Conservation (phyloP, 2,888 invertebrate species). For the Cybosia mesomella region DNA sequence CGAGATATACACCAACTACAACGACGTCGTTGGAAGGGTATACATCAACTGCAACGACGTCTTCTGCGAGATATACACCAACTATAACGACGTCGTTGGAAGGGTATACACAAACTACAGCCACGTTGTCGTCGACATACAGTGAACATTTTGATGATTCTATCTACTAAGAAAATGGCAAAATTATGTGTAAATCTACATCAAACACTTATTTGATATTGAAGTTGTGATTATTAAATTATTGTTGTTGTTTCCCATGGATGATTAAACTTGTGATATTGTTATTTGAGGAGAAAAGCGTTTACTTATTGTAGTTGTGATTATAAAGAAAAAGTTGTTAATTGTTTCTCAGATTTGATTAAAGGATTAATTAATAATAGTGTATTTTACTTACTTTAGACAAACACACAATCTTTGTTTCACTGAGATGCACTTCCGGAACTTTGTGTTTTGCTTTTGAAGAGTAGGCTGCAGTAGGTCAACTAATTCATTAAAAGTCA, state of each 20-base stretch:
- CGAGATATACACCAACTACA: too few relatives aligned
- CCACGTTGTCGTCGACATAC: constrained; percentile 23
- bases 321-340: too few relatives aligned
- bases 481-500: constrained; percentile 30
- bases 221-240: too few relatives aligned
- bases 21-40: too few relatives aligned
- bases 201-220: too few relatives aligned
- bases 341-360: too few relatives aligned
- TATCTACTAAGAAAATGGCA: constrained; percentile 31
- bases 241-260: constrained; percentile 27
- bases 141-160: constrained; percentile 29
- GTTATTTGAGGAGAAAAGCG: constrained; percentile 28
- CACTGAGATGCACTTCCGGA: constrained; percentile 29
- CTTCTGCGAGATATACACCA: constrained; percentile 23
- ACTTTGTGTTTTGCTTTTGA: constrained; percentile 27
- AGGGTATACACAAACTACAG: constrained; percentile 16
- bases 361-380: too few relatives aligned
- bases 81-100: constrained; percentile 5
- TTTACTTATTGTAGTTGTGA: too few relatives aligned
- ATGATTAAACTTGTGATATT: constrained; percentile 27
- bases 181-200: constrained; percentile 31
- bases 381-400: constrained; percentile 28
- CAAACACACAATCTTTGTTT: constrained; percentile 28
- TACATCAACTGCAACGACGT: too few relatives aligned
- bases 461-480: constrained; percentile 27